phyloP scores from a whole-genome alignment of 2,113 vertebrate species.

The Rhea americana region DNA sequence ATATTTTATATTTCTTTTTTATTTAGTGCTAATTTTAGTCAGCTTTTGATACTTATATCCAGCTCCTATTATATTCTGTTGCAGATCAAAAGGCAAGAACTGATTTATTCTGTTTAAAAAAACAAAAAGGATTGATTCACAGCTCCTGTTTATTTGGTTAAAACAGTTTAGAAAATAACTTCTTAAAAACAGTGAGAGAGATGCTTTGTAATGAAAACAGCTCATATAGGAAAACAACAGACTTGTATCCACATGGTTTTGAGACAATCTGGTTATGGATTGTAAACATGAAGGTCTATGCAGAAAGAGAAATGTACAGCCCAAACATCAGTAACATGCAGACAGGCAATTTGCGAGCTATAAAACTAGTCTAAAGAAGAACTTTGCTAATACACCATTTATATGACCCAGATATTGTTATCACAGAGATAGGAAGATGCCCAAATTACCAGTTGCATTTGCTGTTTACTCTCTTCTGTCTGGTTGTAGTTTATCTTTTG shows the following conservation, averaged over 20 bases:
- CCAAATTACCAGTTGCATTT: background rate
- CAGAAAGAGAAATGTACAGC: background rate
- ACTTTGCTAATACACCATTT: background rate
- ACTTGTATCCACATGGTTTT: background rate
- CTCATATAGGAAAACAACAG: background rate
- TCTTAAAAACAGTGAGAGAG: background rate
- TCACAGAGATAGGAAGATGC: background rate
- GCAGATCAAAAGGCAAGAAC: constrained; percentile 13
- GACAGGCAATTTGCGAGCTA: background rate
- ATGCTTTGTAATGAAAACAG: background rate
- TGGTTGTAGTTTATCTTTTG: background rate
- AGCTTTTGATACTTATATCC: background rate
- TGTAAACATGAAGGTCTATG: background rate
- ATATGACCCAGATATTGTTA: background rate
- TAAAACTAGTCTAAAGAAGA: background rate
- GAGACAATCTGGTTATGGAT: background rate
- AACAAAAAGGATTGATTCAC: background rate
- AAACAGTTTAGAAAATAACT: background rate
- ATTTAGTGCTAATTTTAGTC: constrained; percentile 18
- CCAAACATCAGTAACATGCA: background rate
- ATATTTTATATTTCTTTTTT: background rate
- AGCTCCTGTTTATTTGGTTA: background rate
- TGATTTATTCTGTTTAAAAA: background rate
- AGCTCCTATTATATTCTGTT: background rate
- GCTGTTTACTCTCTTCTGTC: background rate